Evolutionary conservation across 30 jellyfish, hydroid and myxozoan genomes (phyloP), one percentile per base, ranked within the genome.

Genomic region (Hydractinia echinata): DNA sequence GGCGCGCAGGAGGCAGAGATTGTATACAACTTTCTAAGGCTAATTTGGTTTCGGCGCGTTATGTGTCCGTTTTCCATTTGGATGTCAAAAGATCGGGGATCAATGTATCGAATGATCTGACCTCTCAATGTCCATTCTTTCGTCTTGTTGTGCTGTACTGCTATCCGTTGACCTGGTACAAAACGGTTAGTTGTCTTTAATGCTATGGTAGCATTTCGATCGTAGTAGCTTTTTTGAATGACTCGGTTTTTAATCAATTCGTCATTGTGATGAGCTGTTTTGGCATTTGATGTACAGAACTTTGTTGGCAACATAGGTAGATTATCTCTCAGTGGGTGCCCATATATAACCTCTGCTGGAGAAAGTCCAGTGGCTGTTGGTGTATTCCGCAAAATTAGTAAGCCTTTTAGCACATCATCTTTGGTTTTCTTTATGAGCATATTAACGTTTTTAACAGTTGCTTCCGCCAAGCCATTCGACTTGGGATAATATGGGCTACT

Each of bases 321-420:
- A 53, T 71, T 66, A 54, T 88, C 21, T 18, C 55, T 79, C 81
- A n/a, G 19, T 48, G 44, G 51, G 61, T 94, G 67, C 48, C 85
- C 90, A 53, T 61, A 56, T 61, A 86, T 10, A 8, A 86, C 82
- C 64, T 86, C 86, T 51, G 95, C 94, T 19, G 95, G 95, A 53
- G 92, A 76, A 54, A 93, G 90, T 18, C 78, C 72, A 54, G 55
- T 54, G 20, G 15, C 14, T 8, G 20, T 19, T 10, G 79, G 79
- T 10, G 79, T 19, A 68, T 68, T 10, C 20, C 53, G 15, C 20
- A 19, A 16, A 10, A 10, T 54, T 10, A 68, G 79, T 8, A 10
- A 68, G 10, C 10, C 55, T 7, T 72, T 61, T 72, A 20, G 73
- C 30, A 20, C 50, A 20, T 55, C 30, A 16, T 53, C 5, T 18